phyloP scores from a whole-genome alignment of 2,113 vertebrate species.

The Pseudorasbora parva region DNA sequence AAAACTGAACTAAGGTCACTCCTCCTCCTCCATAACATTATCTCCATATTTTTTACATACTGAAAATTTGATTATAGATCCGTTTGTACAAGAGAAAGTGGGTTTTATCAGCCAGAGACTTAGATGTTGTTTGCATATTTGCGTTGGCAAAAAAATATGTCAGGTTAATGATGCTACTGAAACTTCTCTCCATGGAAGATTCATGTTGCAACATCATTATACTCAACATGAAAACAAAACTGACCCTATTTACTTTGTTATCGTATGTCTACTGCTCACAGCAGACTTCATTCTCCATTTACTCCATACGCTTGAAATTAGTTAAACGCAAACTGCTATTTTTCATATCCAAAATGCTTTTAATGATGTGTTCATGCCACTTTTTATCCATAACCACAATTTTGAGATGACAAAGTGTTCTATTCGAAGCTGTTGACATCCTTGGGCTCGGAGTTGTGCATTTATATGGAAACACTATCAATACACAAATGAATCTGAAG shows the following conservation, averaged over 20 bases:
- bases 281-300: neutral
- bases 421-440: too few species aligned
- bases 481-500: too few species aligned
- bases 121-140: neutral
- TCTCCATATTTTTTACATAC: conserved; percentile 7
- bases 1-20: neutral
- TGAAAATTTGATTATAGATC: conserved; percentile 1
- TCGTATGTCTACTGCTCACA: too few species aligned
- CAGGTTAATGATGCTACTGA: neutral
- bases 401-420: too few species aligned
- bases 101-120: conserved; percentile 7
- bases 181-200: too few species aligned
- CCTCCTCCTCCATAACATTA: neutral
- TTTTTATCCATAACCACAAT: too few species aligned
- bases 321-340: too few species aligned
- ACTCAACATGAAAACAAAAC: neutral
- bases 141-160: neutral
- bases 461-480: too few species aligned
- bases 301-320: neutral
- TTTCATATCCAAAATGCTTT: neutral
- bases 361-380: too few species aligned
- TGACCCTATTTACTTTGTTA: neutral
- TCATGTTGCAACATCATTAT: neutral
- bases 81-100: neutral
- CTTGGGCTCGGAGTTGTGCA: too few species aligned